phyloP scores from a whole-genome alignment of 1,140 invertebrate genomes.

The Anastrepha ludens region DNA sequence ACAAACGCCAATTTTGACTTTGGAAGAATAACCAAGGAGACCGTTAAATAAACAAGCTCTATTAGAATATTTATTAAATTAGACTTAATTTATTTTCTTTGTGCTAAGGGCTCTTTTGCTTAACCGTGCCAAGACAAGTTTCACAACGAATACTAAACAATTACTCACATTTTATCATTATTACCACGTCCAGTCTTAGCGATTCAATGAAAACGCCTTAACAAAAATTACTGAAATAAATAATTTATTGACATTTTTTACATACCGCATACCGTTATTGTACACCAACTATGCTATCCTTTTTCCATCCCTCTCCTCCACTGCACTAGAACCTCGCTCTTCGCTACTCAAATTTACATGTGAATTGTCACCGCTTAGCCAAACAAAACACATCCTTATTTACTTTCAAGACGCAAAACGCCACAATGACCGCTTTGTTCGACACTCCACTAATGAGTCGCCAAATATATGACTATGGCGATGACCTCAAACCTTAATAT shows the following conservation, averaged over 20 bases:
- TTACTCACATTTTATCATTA: slow-evolving; percentile 7
- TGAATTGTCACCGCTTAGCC: neutral
- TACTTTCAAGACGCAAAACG: slow-evolving; percentile 6
- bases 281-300: neutral
- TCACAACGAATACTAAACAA: neutral
- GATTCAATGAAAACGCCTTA: slow-evolving; percentile 4
- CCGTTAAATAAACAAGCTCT: too few relatives aligned
- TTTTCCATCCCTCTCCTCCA: neutral
- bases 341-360: slow-evolving; percentile 3
- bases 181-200: neutral
- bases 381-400: slow-evolving; percentile 42
- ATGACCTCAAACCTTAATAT: slow-evolving; percentile 10
- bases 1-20: too few relatives aligned
- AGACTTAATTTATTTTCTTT: too few relatives aligned
- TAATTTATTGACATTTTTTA: neutral
- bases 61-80: too few relatives aligned
- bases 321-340: neutral
- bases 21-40: too few relatives aligned
- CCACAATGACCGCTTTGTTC: slow-evolving; percentile 14
- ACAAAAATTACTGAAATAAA: neutral
- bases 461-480: slow-evolving; percentile 42
- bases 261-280: neutral
- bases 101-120: too few relatives aligned
- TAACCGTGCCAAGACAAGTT: neutral
- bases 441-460: slow-evolving; percentile 42